These are phyloP conservation scores for Ostrea denselamellosa DNA, from an alignment of 1,140 invertebrate genomes.

Conservation along the genomic window DNA sequence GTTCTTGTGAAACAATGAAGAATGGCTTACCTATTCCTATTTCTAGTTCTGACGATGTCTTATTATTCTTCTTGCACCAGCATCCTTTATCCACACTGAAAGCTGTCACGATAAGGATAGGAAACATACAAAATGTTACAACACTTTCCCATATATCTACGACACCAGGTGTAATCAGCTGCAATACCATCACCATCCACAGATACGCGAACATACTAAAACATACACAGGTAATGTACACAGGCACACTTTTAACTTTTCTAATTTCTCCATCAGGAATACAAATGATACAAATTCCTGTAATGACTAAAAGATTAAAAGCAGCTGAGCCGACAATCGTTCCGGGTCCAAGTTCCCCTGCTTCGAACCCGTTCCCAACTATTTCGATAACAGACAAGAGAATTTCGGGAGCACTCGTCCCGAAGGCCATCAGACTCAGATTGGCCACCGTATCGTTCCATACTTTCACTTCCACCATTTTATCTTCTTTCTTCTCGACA, in stretches of 20 bases:
- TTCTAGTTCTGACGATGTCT: constrained; percentile 64
- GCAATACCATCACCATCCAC: constrained; percentile 83
- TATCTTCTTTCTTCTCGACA: constrained; percentile 64
- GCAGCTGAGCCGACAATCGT: constrained; percentile 86
- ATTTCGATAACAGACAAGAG: constrained; percentile 84
- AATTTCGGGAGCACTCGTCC: constrained; percentile 85
- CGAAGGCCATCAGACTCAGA: constrained; percentile 84
- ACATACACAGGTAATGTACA: constrained; percentile 81
- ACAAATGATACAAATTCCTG: constrained; percentile 81
- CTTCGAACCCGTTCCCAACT: constrained; percentile 79
- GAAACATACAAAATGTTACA: constrained; percentile 83
- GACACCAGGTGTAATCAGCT: constrained; percentile 76
- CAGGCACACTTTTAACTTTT: constrained; percentile 90
- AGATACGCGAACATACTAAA: constrained; percentile 84
- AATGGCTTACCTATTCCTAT: constrained; percentile 65
- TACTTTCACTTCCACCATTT: constrained; percentile 76
- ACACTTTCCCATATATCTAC: constrained; percentile 84
- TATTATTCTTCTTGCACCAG: constrained; percentile 64
- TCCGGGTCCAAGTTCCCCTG: constrained; percentile 83
- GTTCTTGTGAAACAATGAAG: too few relatives aligned
- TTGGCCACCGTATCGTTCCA: constrained; percentile 86
- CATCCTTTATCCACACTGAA: constrained; percentile 81
- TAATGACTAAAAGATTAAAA: constrained; percentile 84
- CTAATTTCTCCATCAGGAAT: constrained; percentile 81
- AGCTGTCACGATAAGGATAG: constrained; percentile 78